These are phyloP conservation scores for Heliconius erato DNA, from an alignment of 2,888 invertebrate species.

Conservation along the genomic window DNA sequence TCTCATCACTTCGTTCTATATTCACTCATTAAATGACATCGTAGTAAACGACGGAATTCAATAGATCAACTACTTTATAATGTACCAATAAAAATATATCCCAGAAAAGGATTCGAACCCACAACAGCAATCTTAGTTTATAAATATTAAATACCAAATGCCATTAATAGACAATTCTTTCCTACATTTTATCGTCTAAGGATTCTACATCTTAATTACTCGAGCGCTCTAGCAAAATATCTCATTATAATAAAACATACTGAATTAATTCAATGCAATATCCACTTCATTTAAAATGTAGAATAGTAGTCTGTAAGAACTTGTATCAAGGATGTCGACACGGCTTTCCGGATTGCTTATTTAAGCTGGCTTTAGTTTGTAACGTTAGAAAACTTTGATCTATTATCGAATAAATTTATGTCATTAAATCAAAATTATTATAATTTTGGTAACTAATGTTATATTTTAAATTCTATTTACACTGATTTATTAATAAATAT, in stretches of 20 bases:
- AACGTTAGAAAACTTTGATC: not conserved
- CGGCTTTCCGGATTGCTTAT: constrained; percentile 37
- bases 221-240: constrained; percentile 2
- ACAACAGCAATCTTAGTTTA: not conserved
- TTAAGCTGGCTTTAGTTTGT: not conserved
- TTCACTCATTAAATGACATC: no score
- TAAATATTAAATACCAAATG: not conserved
- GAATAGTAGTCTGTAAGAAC: constrained; percentile 34
- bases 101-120: not conserved
- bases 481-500: not conserved
- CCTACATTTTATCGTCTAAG: not conserved
- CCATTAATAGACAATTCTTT: not conserved
- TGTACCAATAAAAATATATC: not conserved
- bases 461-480: no score
- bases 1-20: no score
- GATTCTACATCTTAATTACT: not conserved
- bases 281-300: constrained; percentile 26
- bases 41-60: no score
- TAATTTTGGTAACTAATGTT: not conserved
- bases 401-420: not conserved
- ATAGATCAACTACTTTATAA: not conserved
- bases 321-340: constrained; percentile 38
- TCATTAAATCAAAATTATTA: not conserved
- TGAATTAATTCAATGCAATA: constrained; percentile 28
- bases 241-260: constrained; percentile 14